phyloP scores from a whole-genome alignment of 2,113 vertebrate genomes.

The Plecturocebus donacophilus region DNA sequence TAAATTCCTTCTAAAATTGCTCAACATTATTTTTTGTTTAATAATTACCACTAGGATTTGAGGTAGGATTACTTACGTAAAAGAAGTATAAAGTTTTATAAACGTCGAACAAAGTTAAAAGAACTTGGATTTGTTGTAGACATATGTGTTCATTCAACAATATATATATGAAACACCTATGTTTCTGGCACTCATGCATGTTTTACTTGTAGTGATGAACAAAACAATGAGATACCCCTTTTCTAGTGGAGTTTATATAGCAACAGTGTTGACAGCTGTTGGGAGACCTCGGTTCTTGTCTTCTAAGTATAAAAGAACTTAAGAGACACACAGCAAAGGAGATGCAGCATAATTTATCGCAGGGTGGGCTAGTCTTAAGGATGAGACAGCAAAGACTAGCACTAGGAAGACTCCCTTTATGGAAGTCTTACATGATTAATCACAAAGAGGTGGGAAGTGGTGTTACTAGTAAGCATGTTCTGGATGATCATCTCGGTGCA shows the following conservation, averaged over 20 bases:
- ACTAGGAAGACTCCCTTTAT: too few relatives aligned
- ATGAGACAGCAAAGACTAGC: too few relatives aligned
- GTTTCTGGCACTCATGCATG: background rate
- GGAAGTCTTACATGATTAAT: too few relatives aligned
- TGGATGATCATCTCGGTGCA: too few relatives aligned
- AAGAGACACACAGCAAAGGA: too few relatives aligned
- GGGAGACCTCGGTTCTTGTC: too few relatives aligned
- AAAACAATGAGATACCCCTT: background rate
- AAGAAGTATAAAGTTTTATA: background rate
- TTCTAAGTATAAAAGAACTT: too few relatives aligned
- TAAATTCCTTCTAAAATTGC: slow-evolving; percentile 4
- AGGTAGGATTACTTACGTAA: background rate
- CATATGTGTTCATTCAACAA: background rate
- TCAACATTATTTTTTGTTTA: background rate
- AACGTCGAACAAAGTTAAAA: background rate
- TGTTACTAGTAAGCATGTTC: too few relatives aligned
- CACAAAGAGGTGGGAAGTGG: too few relatives aligned
- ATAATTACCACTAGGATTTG: background rate
- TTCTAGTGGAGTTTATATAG: background rate
- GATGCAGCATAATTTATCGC: too few relatives aligned
- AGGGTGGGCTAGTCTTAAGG: too few relatives aligned
- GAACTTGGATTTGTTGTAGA: background rate
- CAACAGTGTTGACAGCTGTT: background rate
- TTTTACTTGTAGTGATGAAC: background rate
- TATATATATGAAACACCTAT: background rate